These are phyloP conservation scores for Agriotes lineatus DNA, from an alignment of 2,888 invertebrate species.

Conservation along the genomic window DNA sequence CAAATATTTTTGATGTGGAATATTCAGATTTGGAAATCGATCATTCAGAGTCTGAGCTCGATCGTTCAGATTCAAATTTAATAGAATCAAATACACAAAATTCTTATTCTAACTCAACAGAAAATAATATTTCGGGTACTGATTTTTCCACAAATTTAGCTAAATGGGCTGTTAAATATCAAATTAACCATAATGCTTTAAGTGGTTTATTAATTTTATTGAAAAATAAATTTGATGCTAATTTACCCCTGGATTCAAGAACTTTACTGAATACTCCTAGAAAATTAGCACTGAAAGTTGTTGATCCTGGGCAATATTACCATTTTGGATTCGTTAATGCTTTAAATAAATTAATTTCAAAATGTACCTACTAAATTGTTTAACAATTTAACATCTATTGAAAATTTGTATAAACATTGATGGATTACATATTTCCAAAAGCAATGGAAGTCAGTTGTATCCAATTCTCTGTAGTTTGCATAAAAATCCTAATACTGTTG, in stretches of 20 bases:
- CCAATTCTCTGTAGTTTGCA: slow-evolving; percentile 30
- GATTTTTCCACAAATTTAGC: neutral
- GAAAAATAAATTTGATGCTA: slow-evolving; percentile 1
- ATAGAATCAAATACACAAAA: too few relatives aligned
- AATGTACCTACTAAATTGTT: too few relatives aligned
- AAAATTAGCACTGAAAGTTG: neutral
- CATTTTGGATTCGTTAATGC: slow-evolving; percentile 4
- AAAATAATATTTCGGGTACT: too few relatives aligned
- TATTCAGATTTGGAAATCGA: too few relatives aligned
- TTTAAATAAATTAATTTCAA: neutral
- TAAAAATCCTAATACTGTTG: slow-evolving; percentile 6
- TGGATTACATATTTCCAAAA: slow-evolving; percentile 29
- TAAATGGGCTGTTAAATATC: neutral
- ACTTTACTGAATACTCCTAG: slow-evolving; percentile 24
- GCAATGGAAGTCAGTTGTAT: slow-evolving; percentile 16
- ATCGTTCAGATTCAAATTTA: too few relatives aligned
- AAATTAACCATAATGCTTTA: slow-evolving; percentile 11
- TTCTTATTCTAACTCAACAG: too few relatives aligned
- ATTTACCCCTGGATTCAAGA: slow-evolving; percentile 19
- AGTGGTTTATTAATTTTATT: slow-evolving; percentile 10
- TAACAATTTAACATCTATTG: neutral
- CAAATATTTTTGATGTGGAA: too few relatives aligned
- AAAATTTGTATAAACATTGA: slow-evolving; percentile 30
- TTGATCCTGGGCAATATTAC: slow-evolving; percentile 16
- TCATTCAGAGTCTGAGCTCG: too few relatives aligned